Evolutionary conservation across 2,113 vertebrate species (phyloP).

Genomic region (Silurus glanis): DNA sequence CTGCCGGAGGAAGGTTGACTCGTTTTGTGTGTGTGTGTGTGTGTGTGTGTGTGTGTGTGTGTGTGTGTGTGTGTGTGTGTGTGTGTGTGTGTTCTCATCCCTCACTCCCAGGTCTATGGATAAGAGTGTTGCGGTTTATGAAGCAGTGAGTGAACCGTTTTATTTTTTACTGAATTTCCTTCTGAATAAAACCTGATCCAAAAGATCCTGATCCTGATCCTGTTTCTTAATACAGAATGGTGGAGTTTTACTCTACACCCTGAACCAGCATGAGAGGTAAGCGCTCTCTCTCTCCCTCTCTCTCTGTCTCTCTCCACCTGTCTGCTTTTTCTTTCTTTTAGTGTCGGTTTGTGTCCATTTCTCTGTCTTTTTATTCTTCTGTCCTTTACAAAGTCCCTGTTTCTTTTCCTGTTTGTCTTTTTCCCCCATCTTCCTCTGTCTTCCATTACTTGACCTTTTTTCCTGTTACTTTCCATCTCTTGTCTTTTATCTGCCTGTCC

Average conservation of each 20-base stretch:
- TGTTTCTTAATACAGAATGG: constrained; percentile 73
- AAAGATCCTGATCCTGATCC: too few relatives aligned
- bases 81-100: constrained; percentile 31
- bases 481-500: neutral
- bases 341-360: neutral
- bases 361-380: too few relatives aligned
- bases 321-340: neutral
- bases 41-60: neutral
- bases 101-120: constrained; percentile 86
- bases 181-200: neutral
- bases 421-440: neutral
- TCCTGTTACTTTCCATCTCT: neutral
- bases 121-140: constrained; percentile 85
- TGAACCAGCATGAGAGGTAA: constrained; percentile 89
- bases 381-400: neutral
- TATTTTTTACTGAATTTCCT: neutral
- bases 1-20: neutral
- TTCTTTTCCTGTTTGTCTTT: neutral
- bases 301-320: neutral
- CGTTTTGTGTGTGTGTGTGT: neutral
- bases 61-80: neutral
- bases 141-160: constrained; percentile 81
- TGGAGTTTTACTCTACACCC: constrained; percentile 79
- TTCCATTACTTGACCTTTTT: neutral
- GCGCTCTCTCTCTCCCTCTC: neutral